Base-by-base conservation (phyloP, 2,888 invertebrate genomes). In the Cephus sareptanus region DNA sequence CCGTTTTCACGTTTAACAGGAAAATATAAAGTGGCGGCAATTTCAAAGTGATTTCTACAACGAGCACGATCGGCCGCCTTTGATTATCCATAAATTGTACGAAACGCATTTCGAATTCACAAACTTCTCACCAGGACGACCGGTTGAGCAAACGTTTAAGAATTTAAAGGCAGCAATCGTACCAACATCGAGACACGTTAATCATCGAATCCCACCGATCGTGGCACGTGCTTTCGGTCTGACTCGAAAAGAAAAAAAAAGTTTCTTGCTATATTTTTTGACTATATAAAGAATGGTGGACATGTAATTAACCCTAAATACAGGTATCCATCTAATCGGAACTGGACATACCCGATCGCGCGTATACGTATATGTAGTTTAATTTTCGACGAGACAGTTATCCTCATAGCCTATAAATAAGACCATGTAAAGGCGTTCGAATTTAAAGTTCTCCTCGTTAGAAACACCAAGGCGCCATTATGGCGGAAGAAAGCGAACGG, bases 51-150 rank as follows among this genome's bases (percentile, higher is more conserved):
- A 79, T 78, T 74, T 76, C 76, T 74, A 69, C 79, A 73, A 75
- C 79, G 74, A 79, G 81, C 80, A 82, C 82, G 77, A 83, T 83
- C 80, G 82, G 81, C 85, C 84, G 83, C 83, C 83, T 84, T 87
- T 86, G 84, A 86, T 87, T 83, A 84, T 80, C 82, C 82, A 82
- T 84, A 83, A 84, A 85, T 83, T 86, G 81, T 79, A 56, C 56
- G 56, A 56, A 56, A 56, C 56, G 56, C 56, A 56, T 56, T 56
- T 56, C 56, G 56, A 56, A 56, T 56, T 56, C 56, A 9, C 56
- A 56, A 56, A 56, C 23, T 56, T 56, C 56, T 56, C 56, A 23
- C 56, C 56, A 0, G 56, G 56, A 56, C 56, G 56, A 56, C 56
- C 56, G 56, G 56, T 56, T 56, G 56, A 9, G 56, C 56, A 56